Conservation (phyloP, 2,888 invertebrate genomes). For the Balanococcus diminutus region DNA sequence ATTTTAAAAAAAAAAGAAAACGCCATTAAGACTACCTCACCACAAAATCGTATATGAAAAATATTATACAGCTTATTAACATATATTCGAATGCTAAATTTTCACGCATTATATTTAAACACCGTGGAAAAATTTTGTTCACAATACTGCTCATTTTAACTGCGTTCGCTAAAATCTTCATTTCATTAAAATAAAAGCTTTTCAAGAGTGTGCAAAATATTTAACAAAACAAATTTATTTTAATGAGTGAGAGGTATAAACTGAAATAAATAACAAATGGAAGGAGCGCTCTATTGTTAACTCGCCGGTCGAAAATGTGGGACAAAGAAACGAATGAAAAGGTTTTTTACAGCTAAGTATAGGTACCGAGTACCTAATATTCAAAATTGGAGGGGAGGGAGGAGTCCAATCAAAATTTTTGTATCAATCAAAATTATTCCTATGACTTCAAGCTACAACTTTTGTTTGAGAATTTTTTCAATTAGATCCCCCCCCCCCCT, state of each 20-base stretch:
- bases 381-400: too few species aligned
- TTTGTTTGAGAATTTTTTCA: too few species aligned
- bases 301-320: too few species aligned
- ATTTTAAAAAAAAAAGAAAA: too few species aligned
- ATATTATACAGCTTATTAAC: background rate
- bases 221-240: background rate
- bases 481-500: too few species aligned
- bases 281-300: too few species aligned
- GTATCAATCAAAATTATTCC: too few species aligned
- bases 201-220: background rate
- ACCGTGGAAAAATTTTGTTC: background rate
- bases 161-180: background rate
- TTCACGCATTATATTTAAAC: constrained; percentile 4
- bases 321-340: too few species aligned
- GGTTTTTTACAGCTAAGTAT: too few species aligned
- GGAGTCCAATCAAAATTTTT: too few species aligned
- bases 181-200: constrained; percentile 24
- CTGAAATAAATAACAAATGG: background rate
- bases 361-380: too few species aligned
- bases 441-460: too few species aligned
- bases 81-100: background rate
- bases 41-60: background rate
- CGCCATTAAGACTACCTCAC: background rate
- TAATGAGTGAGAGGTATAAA: background rate
- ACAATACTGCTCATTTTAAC: background rate